Conservation (phyloP, 2,888 invertebrate species). For the Hetaerina titia region DNA sequence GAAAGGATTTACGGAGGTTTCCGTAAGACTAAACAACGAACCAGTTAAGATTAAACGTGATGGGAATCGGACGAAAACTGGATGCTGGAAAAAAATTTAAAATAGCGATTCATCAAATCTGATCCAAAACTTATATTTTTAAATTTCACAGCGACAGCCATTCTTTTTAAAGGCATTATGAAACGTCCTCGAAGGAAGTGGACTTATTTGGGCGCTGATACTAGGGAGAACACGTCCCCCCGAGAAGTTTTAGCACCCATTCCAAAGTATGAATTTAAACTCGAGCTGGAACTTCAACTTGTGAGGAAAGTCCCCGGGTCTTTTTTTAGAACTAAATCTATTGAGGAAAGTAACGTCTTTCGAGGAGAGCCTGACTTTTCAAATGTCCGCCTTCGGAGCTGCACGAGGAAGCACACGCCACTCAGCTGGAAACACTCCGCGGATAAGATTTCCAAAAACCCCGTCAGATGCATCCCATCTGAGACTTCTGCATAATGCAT, state of each 20-base stretch:
- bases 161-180: neutral
- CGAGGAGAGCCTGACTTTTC: neutral
- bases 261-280: neutral
- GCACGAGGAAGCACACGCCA: neutral
- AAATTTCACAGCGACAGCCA: neutral
- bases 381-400: neutral
- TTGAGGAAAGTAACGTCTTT: neutral
- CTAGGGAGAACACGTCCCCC: neutral
- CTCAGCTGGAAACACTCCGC: neutral
- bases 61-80: neutral
- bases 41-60: neutral
- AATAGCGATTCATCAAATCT: neutral
- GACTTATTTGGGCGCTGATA: neutral
- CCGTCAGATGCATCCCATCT: constrained; percentile 42
- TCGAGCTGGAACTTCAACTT: neutral
- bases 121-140: neutral
- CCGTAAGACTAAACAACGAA: neutral
- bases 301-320: neutral
- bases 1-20: neutral
- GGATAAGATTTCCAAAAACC: constrained; percentile 41
- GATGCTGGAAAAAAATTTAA: neutral
- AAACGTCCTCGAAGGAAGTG: neutral
- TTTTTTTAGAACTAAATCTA: neutral
- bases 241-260: neutral
- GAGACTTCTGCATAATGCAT: constrained; percentile 51